These are phyloP conservation scores for Hydropsyche betteni DNA, from an alignment of 2,888 invertebrate genomes.

Conservation along the genomic window DNA sequence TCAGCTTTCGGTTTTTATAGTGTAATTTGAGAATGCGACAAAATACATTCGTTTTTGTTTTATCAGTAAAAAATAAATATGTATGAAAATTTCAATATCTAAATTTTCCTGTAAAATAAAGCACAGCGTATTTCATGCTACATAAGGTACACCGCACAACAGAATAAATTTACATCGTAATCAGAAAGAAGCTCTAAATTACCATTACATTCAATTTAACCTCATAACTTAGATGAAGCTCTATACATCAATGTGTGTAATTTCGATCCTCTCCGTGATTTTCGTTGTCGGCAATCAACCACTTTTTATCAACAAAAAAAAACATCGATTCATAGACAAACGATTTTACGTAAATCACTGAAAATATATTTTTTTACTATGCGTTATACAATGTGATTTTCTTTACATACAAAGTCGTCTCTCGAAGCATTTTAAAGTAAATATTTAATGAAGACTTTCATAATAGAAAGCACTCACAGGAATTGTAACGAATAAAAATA, in stretches of 20 bases:
- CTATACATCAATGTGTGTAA: background rate
- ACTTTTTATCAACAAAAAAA: background rate
- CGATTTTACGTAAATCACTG: too few relatives aligned
- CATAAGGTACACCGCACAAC: background rate
- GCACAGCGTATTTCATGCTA: background rate
- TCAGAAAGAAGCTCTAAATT: conserved; percentile 6
- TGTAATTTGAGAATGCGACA: too few relatives aligned
- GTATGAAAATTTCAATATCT: too few relatives aligned
- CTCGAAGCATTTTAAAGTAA: background rate
- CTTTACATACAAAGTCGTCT: conserved; percentile 1
- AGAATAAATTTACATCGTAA: conserved; percentile 10
- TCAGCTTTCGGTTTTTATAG: too few relatives aligned
- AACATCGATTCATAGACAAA: background rate
- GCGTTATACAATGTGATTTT: background rate
- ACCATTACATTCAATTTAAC: conserved; percentile 18
- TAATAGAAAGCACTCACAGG: background rate
- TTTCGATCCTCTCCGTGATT: background rate
- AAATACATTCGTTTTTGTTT: too few relatives aligned
- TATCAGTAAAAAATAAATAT: too few relatives aligned
- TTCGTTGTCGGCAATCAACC: conserved; percentile 3
- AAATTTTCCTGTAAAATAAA: too few relatives aligned
- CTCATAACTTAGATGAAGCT: background rate
- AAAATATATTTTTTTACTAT: too few relatives aligned
- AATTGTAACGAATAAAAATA: conserved; percentile 21
- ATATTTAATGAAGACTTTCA: conserved; percentile 19